A percentile compares a stretch with the other conserved stretches of the same genome.
These are phyloP conservation scores for Drosophila parthenogenetica DNA, from an alignment of 2,888 invertebrate genomes.

Conservation along the genomic window DNA sequence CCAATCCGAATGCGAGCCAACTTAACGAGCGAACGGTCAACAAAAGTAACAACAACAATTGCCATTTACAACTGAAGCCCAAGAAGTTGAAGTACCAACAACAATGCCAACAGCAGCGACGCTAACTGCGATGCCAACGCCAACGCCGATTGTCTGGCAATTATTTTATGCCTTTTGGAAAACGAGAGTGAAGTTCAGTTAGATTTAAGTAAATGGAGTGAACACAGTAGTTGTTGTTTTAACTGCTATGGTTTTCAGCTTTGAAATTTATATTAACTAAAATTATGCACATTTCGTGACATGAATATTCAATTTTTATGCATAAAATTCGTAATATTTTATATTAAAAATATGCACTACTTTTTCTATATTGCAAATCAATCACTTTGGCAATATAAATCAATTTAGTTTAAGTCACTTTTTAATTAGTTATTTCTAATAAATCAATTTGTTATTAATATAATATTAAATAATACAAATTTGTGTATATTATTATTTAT, in stretches of 20 bases:
- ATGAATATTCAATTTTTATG: background rate
- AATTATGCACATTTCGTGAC: conserved; percentile 30
- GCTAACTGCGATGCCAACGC: conserved; percentile 8
- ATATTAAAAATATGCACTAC: background rate
- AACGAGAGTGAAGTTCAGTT: conserved; percentile 78
- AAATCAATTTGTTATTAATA: too few relatives aligned
- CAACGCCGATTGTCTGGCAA: conserved; percentile 51
- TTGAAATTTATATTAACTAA: conserved; percentile 36
- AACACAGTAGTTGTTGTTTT: conserved; percentile 32
- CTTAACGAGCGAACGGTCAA: conserved; percentile 61
- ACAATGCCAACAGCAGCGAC: conserved; percentile 16
- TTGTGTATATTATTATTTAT: background rate
- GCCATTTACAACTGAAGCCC: conserved; percentile 62
- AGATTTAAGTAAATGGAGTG: conserved; percentile 44
- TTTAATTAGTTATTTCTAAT: too few relatives aligned
- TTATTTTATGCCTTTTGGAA: conserved; percentile 65
- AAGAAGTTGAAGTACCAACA: conserved; percentile 62
- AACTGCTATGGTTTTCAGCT: conserved; percentile 56
- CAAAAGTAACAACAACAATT: conserved; percentile 46
- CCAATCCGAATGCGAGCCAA: conserved; percentile 41
- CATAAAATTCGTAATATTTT: background rate
- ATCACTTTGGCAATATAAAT: too few relatives aligned
- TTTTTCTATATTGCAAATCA: background rate
- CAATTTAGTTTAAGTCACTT: too few relatives aligned
- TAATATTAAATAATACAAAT: background rate